Evolutionary conservation across 1,140 invertebrate genomes (phyloP).

Genomic region (Pseudomyrmex sp.): DNA sequence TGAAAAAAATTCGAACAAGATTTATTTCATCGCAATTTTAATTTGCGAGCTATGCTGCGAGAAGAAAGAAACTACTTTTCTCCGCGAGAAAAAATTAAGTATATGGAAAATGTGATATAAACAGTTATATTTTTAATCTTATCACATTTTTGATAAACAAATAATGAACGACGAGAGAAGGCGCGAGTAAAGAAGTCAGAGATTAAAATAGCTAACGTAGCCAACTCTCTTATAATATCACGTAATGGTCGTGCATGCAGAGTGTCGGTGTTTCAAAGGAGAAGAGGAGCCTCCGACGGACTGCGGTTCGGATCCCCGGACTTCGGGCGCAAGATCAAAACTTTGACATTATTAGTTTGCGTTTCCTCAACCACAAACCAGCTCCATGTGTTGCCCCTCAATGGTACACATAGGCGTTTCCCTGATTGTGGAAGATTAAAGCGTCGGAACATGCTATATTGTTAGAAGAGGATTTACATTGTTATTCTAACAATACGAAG

Average conservation of each 20-base stretch:
- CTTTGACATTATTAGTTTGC: neutral
- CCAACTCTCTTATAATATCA: neutral
- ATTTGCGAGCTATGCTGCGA: too few species aligned
- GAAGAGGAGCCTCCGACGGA: neutral
- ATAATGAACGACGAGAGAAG: neutral
- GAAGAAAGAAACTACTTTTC: too few species aligned
- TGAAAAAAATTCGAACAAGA: too few species aligned
- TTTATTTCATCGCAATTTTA: too few species aligned
- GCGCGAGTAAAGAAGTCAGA: neutral
- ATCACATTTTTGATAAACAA: neutral
- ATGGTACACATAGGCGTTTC: slow-evolving; percentile 79
- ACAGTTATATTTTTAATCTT: too few species aligned
- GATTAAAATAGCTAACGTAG: neutral
- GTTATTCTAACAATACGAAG: slow-evolving; percentile 75
- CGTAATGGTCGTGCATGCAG: slow-evolving; percentile 30
- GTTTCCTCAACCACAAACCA: slow-evolving; percentile 60
- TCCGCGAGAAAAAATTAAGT: too few species aligned
- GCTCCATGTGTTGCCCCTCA: slow-evolving; percentile 77
- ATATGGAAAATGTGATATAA: too few species aligned
- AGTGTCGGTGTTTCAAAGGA: neutral
- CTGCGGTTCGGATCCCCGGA: slow-evolving; percentile 71
- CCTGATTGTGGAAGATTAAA: slow-evolving; percentile 78
- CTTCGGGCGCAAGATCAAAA: too few species aligned
- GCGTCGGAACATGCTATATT: slow-evolving; percentile 81
- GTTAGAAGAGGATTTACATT: slow-evolving; percentile 46